phyloP scores from a whole-genome alignment of 2,113 vertebrate species.

The Callipepla californica region DNA sequence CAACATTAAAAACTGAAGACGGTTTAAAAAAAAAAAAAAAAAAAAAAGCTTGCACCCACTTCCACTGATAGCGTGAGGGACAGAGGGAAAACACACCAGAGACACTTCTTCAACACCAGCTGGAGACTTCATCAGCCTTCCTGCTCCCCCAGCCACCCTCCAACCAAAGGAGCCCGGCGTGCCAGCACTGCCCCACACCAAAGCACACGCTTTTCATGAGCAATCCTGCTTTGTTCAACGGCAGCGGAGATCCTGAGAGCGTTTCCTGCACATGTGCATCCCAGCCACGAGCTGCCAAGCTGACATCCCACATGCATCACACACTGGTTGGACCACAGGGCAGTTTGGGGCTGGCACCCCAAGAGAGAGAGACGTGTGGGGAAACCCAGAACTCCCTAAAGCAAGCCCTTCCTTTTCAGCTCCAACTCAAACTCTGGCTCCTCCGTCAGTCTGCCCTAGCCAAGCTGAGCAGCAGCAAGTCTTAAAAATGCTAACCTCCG shows the following conservation, averaged over 20 bases:
- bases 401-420: background rate
- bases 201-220: background rate
- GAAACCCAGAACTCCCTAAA: background rate
- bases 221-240: background rate
- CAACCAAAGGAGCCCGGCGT: background rate
- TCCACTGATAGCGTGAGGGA: conserved; percentile 55
- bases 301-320: accelerated
- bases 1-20: conserved; percentile 79
- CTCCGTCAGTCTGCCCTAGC: background rate
- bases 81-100: conserved; percentile 33
- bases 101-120: conserved; percentile 47
- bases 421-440: background rate
- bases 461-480: background rate
- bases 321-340: accelerated
- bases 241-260: background rate
- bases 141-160: background rate
- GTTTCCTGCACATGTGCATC: background rate
- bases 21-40: conserved; percentile 74
- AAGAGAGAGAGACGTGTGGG: accelerated
- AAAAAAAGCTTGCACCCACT: conserved; percentile 74
- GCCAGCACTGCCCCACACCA: background rate
- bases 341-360: background rate
- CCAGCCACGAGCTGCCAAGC: background rate
- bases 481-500: background rate
- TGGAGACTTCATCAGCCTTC: background rate